Percentiles rank a stretch among this genome's conserved stretches.
Evolutionary conservation across 2,113 vertebrate genomes (phyloP).

Genomic region (Diadophis punctatus): DNA sequence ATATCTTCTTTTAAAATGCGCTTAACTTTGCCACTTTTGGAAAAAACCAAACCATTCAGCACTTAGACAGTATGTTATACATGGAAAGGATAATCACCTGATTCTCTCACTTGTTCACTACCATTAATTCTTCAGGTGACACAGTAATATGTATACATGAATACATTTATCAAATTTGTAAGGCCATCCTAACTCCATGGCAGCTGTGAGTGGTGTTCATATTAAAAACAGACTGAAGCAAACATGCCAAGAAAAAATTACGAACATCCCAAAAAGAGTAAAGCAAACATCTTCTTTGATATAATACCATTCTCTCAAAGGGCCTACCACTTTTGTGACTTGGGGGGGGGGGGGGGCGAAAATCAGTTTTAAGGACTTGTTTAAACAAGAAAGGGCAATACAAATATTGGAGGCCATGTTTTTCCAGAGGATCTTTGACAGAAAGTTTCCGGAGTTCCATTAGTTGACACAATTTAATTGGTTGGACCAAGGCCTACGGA

Average conservation of each 20-base stretch:
- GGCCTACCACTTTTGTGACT: neutral
- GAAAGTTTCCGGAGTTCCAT: neutral
- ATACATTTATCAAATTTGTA: neutral
- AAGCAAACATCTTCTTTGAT: neutral
- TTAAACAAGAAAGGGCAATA: neutral
- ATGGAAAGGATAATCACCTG: no score
- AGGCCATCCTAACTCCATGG: neutral
- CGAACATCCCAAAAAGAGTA: neutral
- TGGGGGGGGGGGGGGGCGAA: accelerated
- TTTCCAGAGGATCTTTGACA: neutral
- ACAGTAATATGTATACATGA: neutral
- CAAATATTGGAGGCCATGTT: neutral
- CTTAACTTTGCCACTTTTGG: neutral
- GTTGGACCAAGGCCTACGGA: neutral
- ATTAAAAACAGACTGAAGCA: neutral
- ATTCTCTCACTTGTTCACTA: neutral
- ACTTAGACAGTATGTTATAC: neutral
- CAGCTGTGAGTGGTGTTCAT: neutral
- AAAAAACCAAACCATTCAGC: neutral
- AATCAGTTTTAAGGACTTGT: neutral
- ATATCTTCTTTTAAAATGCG: neutral
- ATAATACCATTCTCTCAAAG: neutral
- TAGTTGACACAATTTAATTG: neutral
- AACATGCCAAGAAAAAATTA: neutral
- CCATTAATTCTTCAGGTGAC: neutral